phyloP scores from a whole-genome alignment of 2,113 vertebrate genomes.

The Mormyrus lacerda region DNA sequence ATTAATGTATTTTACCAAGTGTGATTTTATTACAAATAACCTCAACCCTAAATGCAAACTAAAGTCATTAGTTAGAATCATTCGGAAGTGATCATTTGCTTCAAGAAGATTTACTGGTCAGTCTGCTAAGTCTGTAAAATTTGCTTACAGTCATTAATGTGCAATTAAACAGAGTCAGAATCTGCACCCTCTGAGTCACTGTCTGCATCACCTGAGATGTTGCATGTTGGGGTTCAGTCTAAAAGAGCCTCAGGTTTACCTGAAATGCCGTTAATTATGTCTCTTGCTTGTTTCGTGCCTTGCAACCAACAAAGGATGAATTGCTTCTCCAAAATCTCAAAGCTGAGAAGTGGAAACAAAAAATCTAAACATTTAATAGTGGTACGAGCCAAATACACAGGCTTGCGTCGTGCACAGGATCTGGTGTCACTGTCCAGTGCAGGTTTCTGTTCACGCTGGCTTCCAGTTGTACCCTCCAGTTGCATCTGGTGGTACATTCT shows the following conservation, averaged over 20 bases:
- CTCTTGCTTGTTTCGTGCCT: not conserved
- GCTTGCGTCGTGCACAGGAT: not conserved
- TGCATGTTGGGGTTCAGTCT: no score
- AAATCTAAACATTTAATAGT: not conserved
- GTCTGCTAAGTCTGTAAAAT: not conserved
- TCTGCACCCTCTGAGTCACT: no score
- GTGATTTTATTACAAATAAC: not conserved
- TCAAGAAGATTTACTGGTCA: not conserved
- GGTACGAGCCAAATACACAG: not conserved
- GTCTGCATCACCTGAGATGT: no score
- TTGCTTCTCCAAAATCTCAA: not conserved
- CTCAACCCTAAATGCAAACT: not conserved
- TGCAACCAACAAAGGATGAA: not conserved
- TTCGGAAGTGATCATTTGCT: not conserved
- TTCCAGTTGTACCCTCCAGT: not conserved
- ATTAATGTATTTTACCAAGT: not conserved
- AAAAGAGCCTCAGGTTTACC: no score
- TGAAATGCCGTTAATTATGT: not conserved
- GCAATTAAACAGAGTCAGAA: no score
- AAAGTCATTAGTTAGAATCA: not conserved
- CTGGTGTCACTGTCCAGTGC: not conserved
- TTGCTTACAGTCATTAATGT: not conserved
- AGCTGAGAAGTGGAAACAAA: not conserved
- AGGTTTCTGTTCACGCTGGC: not conserved
- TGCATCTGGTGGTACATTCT: not conserved